These are phyloP conservation scores for Monodelphis domestica DNA, from an alignment of 2,797 vertebrate species.

Conservation along the genomic window DNA sequence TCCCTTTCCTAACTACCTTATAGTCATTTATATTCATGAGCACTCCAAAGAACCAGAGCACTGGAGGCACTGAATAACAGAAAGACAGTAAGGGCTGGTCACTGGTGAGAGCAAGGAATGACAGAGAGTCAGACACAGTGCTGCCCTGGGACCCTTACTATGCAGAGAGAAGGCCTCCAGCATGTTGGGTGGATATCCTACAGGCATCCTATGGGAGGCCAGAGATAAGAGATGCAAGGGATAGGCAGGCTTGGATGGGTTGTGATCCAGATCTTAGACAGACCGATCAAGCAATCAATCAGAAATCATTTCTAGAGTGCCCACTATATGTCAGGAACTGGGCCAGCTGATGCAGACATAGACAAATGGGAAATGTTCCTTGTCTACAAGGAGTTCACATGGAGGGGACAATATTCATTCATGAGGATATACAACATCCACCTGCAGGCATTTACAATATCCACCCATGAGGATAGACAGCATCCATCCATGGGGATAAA, in stretches of 20 bases:
- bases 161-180: not conserved
- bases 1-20: not conserved
- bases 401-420: not conserved
- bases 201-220: not conserved
- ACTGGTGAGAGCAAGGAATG: not conserved
- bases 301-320: not conserved
- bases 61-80: not conserved
- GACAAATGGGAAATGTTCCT: not conserved
- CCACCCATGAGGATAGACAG: not conserved
- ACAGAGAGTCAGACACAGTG: not conserved
- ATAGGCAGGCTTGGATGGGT: not conserved
- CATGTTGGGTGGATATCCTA: not conserved
- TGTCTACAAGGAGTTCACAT: not conserved
- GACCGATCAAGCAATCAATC: not conserved
- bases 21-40: not conserved
- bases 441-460: too few species aligned
- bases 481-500: too few species aligned
- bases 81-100: not conserved
- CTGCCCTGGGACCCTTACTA: not conserved
- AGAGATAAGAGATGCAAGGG: not conserved
- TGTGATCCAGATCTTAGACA: not conserved
- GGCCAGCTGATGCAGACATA: not conserved
- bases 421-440: too few species aligned
- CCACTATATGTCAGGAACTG: not conserved
- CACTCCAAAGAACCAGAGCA: not conserved